Evolutionary conservation across 2,888 invertebrate genomes (phyloP), one percentile per base, ranked within the genome.

Genomic region (Hermaeophaga mercurialis): DNA sequence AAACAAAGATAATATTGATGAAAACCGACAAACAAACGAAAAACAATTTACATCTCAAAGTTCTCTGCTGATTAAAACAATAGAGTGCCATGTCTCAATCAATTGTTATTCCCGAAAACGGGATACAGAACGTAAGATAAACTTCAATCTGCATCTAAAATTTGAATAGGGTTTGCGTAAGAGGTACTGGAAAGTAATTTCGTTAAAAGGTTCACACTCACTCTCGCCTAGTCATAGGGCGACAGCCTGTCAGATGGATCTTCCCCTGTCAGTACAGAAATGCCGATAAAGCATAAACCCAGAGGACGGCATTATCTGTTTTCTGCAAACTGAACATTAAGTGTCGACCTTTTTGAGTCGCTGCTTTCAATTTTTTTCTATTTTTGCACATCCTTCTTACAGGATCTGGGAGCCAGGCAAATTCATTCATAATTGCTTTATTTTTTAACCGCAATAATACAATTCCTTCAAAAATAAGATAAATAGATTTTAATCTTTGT

Each of bases 161-260:
- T 62, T 64, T 53, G 63, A 66, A 67, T 66, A 59, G 58, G 63
- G 66, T 67, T 70, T 70, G 68, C 68, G 68, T 66, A 66, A 68
- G 61, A 60, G 60, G 64, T 64, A 58, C 65, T 65, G 62, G 62
- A 67, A 71, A 71, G 72, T 73, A 73, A 74, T 74, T 74, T 74
- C 69, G 69, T 63, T 74, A 68, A 73, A 71, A 74, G 73, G 68
- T 66, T 69, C 66, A 56, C 66, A 60, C 64, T 65, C 43, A 24
- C 43, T 43, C 26, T 33, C 62, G 59, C 61, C 50, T 54, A 67
- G 70, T 71, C 71, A 67, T 66, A 61, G 68, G 69, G 64, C 64
- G 70, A 73, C 70, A 67, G 65, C 69, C 72, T 71, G 74, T 74
- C 73, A 73, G 67, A 68, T 61, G 69, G 71, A 73, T 72, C 73